A percentile compares a stretch with the other conserved stretches of the same genome.
phyloP scores from a whole-genome alignment of 2,888 invertebrate genomes.

The Troilus luridus region DNA sequence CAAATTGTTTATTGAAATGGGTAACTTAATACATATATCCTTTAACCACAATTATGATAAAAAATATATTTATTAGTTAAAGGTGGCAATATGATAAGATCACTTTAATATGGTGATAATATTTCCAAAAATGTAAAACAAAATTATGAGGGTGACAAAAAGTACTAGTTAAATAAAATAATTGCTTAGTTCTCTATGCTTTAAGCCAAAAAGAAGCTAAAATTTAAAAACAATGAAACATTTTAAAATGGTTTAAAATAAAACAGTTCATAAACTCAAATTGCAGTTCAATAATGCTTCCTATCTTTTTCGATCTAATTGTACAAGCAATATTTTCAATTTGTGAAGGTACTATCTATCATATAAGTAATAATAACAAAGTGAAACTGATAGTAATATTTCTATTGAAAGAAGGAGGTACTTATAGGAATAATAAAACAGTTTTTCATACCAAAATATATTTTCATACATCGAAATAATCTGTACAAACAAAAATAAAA shows the following conservation, averaged over 20 bases:
- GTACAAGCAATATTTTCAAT: neutral
- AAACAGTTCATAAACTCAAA: neutral
- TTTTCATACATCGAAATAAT: neutral
- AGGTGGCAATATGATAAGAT: too few relatives aligned
- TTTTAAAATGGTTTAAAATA: neutral
- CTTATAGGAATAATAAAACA: neutral
- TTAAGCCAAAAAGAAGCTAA: neutral
- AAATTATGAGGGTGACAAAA: neutral
- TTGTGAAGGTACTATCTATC: neutral
- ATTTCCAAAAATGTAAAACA: neutral
- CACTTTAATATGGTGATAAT: too few relatives aligned
- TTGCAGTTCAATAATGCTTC: neutral
- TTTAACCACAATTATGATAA: too few relatives aligned
- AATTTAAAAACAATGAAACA: neutral
- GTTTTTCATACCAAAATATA: neutral
- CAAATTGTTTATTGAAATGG: too few relatives aligned
- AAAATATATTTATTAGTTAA: too few relatives aligned
- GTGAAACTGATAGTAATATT: neutral
- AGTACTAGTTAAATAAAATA: neutral
- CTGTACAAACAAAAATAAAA: constrained; percentile 6
- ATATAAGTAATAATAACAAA: neutral
- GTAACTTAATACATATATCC: too few relatives aligned
- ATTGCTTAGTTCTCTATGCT: neutral
- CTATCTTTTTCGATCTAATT: neutral
- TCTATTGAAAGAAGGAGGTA: neutral